Conservation (phyloP, 2,888 invertebrate species). For the Tipula unca region DNA sequence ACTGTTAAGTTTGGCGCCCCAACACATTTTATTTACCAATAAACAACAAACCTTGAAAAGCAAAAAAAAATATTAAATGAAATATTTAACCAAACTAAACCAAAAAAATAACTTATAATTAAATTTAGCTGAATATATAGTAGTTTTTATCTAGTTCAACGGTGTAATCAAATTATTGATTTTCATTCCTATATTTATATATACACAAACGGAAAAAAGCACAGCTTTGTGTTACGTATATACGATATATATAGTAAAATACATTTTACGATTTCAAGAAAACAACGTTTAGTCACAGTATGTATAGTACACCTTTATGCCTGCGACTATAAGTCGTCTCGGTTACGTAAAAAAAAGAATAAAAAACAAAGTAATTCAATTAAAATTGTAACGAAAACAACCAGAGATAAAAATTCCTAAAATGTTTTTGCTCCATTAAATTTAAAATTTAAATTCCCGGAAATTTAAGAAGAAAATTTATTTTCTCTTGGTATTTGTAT, state of each 20-base stretch:
- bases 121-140: neutral
- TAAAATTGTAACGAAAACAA: neutral
- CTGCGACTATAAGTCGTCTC: neutral
- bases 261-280: neutral
- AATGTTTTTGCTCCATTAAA: neutral
- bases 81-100: neutral
- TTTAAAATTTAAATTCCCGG: neutral
- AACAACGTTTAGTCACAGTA: neutral
- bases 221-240: neutral
- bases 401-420: neutral
- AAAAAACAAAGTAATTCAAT: neutral
- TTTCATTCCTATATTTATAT: neutral
- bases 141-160: neutral
- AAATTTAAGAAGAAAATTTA: neutral
- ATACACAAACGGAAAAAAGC: neutral
- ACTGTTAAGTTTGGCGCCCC: neutral
- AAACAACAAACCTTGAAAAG: neutral
- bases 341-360: neutral
- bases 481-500: neutral
- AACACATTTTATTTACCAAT: neutral
- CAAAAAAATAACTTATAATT: neutral
- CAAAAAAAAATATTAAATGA: neutral
- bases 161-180: neutral
- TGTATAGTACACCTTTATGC: neutral
- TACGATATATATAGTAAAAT: neutral